These are phyloP conservation scores for Atlantisia rogersi DNA, from an alignment of 2,113 vertebrate species.

Conservation along the genomic window DNA sequence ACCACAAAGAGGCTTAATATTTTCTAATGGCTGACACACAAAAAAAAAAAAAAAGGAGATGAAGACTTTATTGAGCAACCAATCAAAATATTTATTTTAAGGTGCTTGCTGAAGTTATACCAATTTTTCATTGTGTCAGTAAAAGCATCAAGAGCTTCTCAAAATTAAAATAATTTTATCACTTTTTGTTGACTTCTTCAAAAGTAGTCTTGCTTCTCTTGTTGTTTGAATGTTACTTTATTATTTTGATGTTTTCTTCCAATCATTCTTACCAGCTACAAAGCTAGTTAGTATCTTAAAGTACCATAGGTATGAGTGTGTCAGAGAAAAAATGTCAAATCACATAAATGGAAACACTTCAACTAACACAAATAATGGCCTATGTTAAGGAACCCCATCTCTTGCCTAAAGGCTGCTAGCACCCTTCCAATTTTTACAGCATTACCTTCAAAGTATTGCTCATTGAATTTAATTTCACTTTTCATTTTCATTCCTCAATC, in stretches of 20 bases:
- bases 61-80: background rate
- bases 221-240: background rate
- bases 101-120: background rate
- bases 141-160: background rate
- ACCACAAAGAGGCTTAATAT: background rate
- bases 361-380: background rate
- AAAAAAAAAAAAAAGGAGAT: background rate
- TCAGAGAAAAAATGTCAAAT: background rate
- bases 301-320: background rate
- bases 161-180: background rate
- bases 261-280: background rate
- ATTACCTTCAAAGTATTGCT: background rate
- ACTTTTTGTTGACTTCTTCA: background rate
- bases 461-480: background rate
- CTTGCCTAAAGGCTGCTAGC: background rate
- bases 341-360: background rate
- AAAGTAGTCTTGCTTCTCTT: background rate
- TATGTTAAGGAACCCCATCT: background rate
- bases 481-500: conserved; percentile 12
- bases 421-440: background rate
- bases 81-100: background rate
- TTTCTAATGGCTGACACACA: background rate
- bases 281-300: background rate
- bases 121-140: background rate
- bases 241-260: background rate